These are phyloP conservation scores for Sinelater perroti DNA, from an alignment of 2,888 invertebrate species.

Conservation along the genomic window DNA sequence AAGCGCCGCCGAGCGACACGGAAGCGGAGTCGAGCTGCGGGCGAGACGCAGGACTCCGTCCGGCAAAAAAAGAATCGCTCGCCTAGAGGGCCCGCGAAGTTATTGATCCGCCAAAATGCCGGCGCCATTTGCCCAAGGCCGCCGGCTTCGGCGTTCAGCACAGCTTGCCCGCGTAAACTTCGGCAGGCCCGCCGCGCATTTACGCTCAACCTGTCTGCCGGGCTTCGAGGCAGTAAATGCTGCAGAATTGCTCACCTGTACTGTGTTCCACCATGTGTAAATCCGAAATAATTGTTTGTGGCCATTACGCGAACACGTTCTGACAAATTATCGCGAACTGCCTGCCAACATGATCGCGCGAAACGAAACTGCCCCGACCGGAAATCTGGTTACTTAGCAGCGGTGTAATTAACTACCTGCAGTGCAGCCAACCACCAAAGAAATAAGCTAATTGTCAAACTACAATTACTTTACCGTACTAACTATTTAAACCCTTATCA, in stretches of 20 bases:
- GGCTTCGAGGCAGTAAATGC: slow-evolving; percentile 2
- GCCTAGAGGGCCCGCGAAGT: slow-evolving; percentile 35
- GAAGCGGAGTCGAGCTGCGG: neutral
- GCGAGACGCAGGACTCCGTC: neutral
- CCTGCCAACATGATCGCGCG: neutral
- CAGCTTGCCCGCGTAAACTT: slow-evolving; percentile 17
- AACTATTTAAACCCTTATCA: too few relatives aligned
- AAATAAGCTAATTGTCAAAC: too few relatives aligned
- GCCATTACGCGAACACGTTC: slow-evolving; percentile 66
- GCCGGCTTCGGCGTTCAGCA: slow-evolving; percentile 47
- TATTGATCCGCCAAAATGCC: slow-evolving; percentile 60
- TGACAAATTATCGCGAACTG: slow-evolving; percentile 41
- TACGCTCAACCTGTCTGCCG: neutral
- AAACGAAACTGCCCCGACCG: slow-evolving; percentile 5
- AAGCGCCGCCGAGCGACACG: too few relatives aligned
- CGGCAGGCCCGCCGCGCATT: neutral
- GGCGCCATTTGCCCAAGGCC: slow-evolving; percentile 60
- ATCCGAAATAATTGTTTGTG: slow-evolving; percentile 94
- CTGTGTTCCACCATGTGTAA: slow-evolving; percentile 93
- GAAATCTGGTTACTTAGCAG: slow-evolving; percentile 23
- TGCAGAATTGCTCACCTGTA: slow-evolving; percentile 74
- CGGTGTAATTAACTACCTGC: too few relatives aligned
- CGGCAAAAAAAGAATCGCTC: slow-evolving; percentile 2
- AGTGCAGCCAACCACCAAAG: too few relatives aligned
- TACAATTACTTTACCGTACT: too few relatives aligned